Percentiles rank a stretch among this genome's conserved stretches.
phyloP scores from a whole-genome alignment of 2,113 vertebrate species.

The Phaethornis superciliosus region DNA sequence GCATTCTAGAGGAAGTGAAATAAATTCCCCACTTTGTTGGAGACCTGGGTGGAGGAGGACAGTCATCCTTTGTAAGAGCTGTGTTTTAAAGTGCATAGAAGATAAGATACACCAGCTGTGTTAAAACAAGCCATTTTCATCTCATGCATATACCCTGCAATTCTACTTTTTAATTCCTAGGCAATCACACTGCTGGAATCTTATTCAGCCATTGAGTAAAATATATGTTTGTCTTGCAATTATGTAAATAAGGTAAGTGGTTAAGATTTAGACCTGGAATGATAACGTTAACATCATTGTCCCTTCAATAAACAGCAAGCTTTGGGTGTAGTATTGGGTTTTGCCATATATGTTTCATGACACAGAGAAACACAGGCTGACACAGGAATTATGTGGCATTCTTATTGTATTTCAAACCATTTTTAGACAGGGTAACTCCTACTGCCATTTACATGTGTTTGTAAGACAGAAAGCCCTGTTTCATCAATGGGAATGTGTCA shows the following conservation, averaged over 20 bases:
- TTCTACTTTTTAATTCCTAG: slow-evolving; percentile 56
- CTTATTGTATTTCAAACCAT: slow-evolving; percentile 26
- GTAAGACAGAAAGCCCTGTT: neutral
- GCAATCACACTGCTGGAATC: slow-evolving; percentile 62
- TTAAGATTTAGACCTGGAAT: slow-evolving; percentile 66
- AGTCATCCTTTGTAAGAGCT: neutral
- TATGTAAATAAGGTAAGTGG: slow-evolving; percentile 64
- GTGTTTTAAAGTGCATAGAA: neutral
- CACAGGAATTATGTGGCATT: neutral
- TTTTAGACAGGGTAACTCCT: neutral
- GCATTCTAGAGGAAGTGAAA: neutral
- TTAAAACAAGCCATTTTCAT: slow-evolving; percentile 51
- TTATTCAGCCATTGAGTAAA: slow-evolving; percentile 58
- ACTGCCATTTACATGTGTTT: neutral
- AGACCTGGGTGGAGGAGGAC: slow-evolving; percentile 7
- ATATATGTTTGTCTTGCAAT: slow-evolving; percentile 61
- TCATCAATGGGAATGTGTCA: slow-evolving; percentile 11
- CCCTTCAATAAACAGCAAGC: slow-evolving; percentile 39
- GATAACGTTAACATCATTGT: slow-evolving; percentile 34
- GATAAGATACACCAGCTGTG: slow-evolving; percentile 31
- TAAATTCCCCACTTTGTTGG: neutral
- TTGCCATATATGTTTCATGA: neutral
- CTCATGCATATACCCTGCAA: slow-evolving; percentile 26
- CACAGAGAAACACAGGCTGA: neutral
- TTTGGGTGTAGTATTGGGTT: neutral